These are phyloP conservation scores for Limulus polyphemus DNA, from an alignment of 2,888 invertebrate genomes.

Conservation along the genomic window DNA sequence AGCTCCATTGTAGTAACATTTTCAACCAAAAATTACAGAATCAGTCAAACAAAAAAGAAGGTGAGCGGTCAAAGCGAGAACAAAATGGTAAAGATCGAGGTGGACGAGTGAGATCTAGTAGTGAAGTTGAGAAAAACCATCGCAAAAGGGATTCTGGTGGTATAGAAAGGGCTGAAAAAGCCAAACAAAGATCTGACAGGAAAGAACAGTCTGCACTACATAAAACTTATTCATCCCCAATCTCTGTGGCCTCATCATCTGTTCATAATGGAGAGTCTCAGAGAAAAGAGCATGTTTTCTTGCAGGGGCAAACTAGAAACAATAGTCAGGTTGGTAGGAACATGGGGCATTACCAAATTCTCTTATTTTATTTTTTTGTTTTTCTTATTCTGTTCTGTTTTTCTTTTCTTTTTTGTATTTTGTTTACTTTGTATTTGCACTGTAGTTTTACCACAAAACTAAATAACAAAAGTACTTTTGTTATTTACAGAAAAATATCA, in stretches of 20 bases:
- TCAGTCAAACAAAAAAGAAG: conserved; percentile 19
- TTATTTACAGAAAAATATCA: too few species aligned
- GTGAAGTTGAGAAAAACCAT: conserved; percentile 20
- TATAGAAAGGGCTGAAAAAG: conserved; percentile 14
- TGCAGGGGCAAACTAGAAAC: too few species aligned
- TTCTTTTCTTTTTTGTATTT: too few species aligned
- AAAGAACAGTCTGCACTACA: conserved; percentile 19
- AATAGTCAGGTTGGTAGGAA: too few species aligned
- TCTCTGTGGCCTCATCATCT: conserved; percentile 20
- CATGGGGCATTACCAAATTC: too few species aligned
- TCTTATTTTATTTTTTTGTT: too few species aligned
- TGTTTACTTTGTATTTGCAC: too few species aligned
- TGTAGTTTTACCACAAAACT: too few species aligned
- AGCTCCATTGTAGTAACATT: too few species aligned
- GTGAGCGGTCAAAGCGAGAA: conserved; percentile 17
- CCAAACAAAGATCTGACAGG: conserved; percentile 16
- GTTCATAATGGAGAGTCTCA: conserved; percentile 20
- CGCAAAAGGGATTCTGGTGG: conserved; percentile 18
- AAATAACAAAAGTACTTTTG: too few species aligned
- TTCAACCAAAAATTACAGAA: conserved; percentile 12
- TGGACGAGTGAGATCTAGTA: conserved; percentile 8
- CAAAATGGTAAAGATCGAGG: conserved; percentile 11
- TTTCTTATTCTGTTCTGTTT: too few species aligned
- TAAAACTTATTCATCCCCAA: conserved; percentile 22
- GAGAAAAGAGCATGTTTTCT: conserved; percentile 20